A percentile compares a stretch with the other conserved stretches of the same genome.
These are phyloP conservation scores for Laothoe populi DNA, from an alignment of 2,888 invertebrate genomes.

Conservation along the genomic window DNA sequence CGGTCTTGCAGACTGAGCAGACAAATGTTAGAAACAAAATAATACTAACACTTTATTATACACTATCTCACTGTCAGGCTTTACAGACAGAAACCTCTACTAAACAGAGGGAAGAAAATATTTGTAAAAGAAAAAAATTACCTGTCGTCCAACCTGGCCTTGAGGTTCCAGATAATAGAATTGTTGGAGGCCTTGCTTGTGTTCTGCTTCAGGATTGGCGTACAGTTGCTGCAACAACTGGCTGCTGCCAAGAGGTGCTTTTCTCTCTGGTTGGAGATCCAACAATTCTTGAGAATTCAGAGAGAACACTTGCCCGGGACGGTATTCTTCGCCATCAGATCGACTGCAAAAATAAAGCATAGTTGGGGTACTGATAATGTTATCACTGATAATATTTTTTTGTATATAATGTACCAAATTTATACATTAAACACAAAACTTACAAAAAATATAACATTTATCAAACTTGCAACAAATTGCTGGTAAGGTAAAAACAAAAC, in stretches of 20 bases:
- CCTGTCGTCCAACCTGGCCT: constrained; percentile 56
- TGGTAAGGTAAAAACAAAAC: too few species aligned
- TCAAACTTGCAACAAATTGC: too few species aligned
- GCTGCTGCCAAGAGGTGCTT: constrained; percentile 62
- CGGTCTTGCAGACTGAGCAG: too few species aligned
- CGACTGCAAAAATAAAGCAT: constrained; percentile 51
- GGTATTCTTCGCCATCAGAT: constrained; percentile 64
- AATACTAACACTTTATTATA: too few species aligned
- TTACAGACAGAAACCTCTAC: too few species aligned
- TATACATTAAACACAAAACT: too few species aligned
- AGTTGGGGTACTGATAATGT: neutral
- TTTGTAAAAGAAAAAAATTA: constrained; percentile 1
- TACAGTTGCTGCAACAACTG: constrained; percentile 73
- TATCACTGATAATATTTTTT: too few species aligned
- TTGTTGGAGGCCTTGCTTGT: constrained; percentile 71
- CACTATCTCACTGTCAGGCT: too few species aligned
- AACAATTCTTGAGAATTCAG: constrained; percentile 71
- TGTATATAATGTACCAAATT: too few species aligned
- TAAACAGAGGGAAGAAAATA: too few species aligned
- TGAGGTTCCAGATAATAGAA: constrained; percentile 73
- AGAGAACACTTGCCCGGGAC: constrained; percentile 78
- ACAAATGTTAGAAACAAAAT: too few species aligned
- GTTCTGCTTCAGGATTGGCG: constrained; percentile 63
- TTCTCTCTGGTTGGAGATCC: constrained; percentile 74
- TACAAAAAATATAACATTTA: too few species aligned